phyloP scores from a whole-genome alignment of 1,140 invertebrate species.

The Drosophila ogumai region DNA sequence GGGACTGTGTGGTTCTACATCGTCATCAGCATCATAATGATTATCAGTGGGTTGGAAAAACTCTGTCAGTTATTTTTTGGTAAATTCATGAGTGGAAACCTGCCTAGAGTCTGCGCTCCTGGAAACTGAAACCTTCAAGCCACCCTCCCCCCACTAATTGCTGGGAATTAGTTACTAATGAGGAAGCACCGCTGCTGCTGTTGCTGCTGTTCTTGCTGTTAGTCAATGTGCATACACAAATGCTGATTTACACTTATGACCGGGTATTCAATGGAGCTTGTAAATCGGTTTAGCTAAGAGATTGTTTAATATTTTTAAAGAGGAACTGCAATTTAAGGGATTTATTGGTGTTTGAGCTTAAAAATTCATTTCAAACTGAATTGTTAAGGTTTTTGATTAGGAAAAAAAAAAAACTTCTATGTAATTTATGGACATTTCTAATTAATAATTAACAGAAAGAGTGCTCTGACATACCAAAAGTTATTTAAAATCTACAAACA shows the following conservation, averaged over 20 bases:
- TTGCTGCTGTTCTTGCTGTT: slow-evolving; percentile 30
- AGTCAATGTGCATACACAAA: slow-evolving; percentile 60
- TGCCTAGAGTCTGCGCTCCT: slow-evolving; percentile 32
- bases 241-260: slow-evolving; percentile 21
- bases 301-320: background rate
- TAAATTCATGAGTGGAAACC: slow-evolving; percentile 9
- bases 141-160: slow-evolving; percentile 20
- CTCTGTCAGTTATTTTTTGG: slow-evolving; percentile 56
- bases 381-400: background rate
- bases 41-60: slow-evolving; percentile 32
- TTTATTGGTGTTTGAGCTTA: background rate
- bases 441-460: background rate
- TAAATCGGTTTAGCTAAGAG: background rate
- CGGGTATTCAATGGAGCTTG: background rate
- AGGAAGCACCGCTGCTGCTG: slow-evolving; percentile 15
- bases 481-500: background rate
- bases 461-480: background rate
- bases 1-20: slow-evolving; percentile 85
- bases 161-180: slow-evolving; percentile 44
- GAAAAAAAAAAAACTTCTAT: no score
- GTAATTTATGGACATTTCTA: no score
- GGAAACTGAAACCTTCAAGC: slow-evolving; percentile 1
- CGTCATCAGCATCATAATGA: slow-evolving; percentile 14
- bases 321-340: background rate
- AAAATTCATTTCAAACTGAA: background rate